Conservation (phyloP, 2,113 vertebrate species). For the Pseudopipra pipra region DNA sequence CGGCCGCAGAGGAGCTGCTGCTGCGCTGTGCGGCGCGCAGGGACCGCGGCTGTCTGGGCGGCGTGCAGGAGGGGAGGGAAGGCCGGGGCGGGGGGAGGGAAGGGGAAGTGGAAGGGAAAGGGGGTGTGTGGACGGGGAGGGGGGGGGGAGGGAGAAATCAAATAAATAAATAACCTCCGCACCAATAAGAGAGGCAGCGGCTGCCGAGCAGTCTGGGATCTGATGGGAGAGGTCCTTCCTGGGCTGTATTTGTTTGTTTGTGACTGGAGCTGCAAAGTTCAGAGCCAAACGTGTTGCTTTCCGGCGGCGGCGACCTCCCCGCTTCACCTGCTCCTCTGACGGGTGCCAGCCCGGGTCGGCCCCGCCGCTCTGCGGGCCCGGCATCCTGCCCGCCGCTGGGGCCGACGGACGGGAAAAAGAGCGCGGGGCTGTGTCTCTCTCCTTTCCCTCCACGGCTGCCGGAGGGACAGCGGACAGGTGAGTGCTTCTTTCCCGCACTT, state of each 20-base stretch:
- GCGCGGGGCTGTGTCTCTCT: neutral
- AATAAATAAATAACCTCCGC: conserved; percentile 72
- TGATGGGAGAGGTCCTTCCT: conserved; percentile 24
- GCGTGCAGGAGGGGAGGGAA: neutral
- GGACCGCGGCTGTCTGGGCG: neutral
- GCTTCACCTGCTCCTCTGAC: conserved; percentile 16
- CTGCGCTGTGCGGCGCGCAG: neutral
- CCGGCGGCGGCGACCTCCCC: neutral
- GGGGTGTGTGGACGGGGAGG: neutral
- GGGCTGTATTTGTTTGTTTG: conserved; percentile 51
- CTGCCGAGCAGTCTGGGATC: conserved; percentile 35
- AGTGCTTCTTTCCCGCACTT: conserved; percentile 10
- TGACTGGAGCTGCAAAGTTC: conserved; percentile 73
- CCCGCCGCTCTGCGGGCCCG: conserved; percentile 1
- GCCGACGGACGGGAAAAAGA: neutral
- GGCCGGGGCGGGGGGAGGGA: neutral
- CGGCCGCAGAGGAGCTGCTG: neutral
- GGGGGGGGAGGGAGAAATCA: conserved; percentile 55
- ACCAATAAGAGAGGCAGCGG: conserved; percentile 72
- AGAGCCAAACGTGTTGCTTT: conserved; percentile 70
- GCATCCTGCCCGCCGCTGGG: neutral
- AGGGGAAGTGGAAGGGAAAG: neutral
- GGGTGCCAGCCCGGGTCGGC: neutral
- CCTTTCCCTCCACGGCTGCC: neutral
- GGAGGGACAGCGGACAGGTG: conserved; percentile 58